Conservation (phyloP, 35 echinoderm and acorn worm species). For the Eucidaris tribuloides region DNA sequence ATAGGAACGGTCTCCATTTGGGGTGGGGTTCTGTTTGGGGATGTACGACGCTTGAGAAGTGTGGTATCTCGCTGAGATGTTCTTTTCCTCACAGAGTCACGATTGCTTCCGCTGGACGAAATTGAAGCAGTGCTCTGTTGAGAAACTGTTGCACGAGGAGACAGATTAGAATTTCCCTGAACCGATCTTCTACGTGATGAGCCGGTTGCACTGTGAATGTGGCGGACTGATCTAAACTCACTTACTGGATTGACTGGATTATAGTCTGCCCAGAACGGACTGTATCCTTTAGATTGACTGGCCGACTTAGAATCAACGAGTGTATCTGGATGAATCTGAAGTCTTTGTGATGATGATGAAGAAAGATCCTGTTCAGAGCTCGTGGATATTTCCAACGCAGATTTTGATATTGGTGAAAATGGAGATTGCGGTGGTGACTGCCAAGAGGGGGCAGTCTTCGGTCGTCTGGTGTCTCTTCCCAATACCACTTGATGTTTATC, state of each 20-base stretch:
- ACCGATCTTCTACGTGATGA: too few species aligned
- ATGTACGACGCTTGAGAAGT: neutral
- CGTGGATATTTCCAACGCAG: neutral
- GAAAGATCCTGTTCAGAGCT: neutral
- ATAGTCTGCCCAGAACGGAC: slow-evolving; percentile 8
- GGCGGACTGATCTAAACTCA: neutral
- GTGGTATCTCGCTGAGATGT: neutral
- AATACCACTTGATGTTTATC: too few species aligned
- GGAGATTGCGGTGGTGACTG: neutral
- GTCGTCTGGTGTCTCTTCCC: neutral
- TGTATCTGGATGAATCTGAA: too few species aligned
- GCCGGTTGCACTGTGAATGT: neutral
- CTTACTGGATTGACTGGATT: neutral
- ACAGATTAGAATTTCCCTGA: too few species aligned
- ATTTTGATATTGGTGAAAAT: neutral
- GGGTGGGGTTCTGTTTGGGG: neutral
- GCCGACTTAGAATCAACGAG: too few species aligned
- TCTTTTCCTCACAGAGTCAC: too few species aligned
- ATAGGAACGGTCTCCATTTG: slow-evolving; percentile 12
- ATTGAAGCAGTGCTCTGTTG: too few species aligned
- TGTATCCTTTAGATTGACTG: neutral
- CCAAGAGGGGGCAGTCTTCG: slow-evolving; percentile 17
- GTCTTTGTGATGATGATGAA: neutral
- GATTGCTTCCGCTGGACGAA: too few species aligned
- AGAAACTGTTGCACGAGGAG: too few species aligned